These are phyloP conservation scores for Habropoda laboriosa DNA, from an alignment of 1,140 invertebrate species.

Conservation along the genomic window DNA sequence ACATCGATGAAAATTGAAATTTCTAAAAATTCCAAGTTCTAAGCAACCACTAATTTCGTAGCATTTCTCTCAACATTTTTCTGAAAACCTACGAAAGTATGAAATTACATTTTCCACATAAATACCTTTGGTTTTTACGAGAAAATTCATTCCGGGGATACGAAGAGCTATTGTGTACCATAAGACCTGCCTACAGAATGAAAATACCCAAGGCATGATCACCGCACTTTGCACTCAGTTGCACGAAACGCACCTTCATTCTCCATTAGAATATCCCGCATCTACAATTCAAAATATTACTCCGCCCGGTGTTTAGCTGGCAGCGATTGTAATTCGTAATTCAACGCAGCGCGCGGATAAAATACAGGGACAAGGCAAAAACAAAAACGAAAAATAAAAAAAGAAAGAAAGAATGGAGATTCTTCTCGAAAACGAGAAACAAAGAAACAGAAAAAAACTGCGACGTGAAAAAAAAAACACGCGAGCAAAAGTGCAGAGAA, in stretches of 20 bases:
- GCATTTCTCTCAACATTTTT: too few species aligned
- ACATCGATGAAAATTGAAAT: too few species aligned
- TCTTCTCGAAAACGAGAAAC: not conserved
- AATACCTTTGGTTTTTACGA: too few species aligned
- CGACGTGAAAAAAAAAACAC: not conserved
- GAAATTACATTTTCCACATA: too few species aligned
- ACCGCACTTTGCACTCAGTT: not conserved
- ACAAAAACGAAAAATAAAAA: not conserved
- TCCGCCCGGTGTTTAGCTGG: not conserved
- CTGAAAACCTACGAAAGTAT: too few species aligned
- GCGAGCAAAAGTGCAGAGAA: not conserved
- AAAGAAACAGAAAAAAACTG: not conserved
- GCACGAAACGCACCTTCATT: not conserved
- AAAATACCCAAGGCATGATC: too few species aligned
- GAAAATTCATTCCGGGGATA: too few species aligned
- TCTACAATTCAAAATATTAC: not conserved
- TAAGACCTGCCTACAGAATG: too few species aligned
- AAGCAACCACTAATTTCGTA: too few species aligned
- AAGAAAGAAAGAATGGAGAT: not conserved
- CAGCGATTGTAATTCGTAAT: constrained; percentile 17
- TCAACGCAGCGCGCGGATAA: constrained; percentile 1
- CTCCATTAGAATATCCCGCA: not conserved
- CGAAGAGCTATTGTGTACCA: too few species aligned
- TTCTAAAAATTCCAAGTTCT: too few species aligned
- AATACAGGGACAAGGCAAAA: not conserved